Base-by-base conservation (phyloP, 1,140 invertebrate species). In the Neodiprion fabricii region DNA sequence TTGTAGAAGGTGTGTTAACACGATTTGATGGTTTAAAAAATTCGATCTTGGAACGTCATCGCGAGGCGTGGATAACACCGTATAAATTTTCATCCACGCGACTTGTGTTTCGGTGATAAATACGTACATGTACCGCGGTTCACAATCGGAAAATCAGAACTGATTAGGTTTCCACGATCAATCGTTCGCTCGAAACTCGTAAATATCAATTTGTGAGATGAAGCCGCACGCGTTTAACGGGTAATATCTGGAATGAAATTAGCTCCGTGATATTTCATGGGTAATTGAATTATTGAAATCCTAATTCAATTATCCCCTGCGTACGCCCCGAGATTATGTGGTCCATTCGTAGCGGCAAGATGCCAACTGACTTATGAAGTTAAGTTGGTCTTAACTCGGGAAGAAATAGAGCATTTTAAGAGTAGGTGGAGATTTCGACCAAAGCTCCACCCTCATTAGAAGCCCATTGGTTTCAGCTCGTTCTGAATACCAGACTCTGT, bases 371-470 rank as follows among this genome's bases (percentile, higher is more conserved):
- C 82, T 88, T 82, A 75, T 77, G 82, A 82, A 85, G 80, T 86
- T 86, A 84, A 86, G 84, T 87, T 76, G 80, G 82, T 83, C 82
- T 85, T 84, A 82, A 87, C 73, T 76, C 79, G 49, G 73, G 78
- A 81, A 81, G 82, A 86, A 87, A 86, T 86, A 87, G 85, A 86
- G 79, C 82, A 79, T 82, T 86, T 86, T 84, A 82, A 84, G 82
- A 88, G 87, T 88, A 85, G 87, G 86, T 87, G 87, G 87, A 87
- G 86, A 86, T 87, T 85, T 85, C 77, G 76, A 75, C 48, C 40
- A 77, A 79, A 77, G 84, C 86, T 86, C 86, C 86, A 88, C 86
- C 86, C 82, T 86, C 83, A 83, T 87, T 83, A 84, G 76, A 76
- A 79, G 80, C 81, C 85, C 83, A 88, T 88, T 87, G 86, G 87